Base-by-base conservation (phyloP, 2,113 vertebrate species). In the Sprattus sprattus region DNA sequence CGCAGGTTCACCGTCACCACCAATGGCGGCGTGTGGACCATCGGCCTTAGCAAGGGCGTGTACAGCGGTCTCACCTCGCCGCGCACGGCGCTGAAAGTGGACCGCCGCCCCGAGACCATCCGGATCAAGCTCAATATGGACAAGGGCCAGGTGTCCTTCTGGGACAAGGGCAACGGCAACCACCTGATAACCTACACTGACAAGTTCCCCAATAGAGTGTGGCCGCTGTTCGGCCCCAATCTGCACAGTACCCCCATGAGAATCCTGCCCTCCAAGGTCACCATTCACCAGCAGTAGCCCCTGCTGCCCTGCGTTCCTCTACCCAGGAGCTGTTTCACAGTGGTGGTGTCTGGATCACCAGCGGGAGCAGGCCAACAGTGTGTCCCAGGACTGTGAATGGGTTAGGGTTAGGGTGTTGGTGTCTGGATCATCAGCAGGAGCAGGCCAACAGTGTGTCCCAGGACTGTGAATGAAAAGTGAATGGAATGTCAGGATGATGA, bases 191-290 rank as follows among this genome's bases (percentile, higher is more conserved):
- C 92, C 32, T 93, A 94, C 20, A 93, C 90, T 4, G 92, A 92
- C 82, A 85, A 81, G 13, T 96, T 97, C 89, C 87, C 86, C 11
- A 92, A 92, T 22, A 89, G 0, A 49, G 89, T 96, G 2, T 93
- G 92, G 87, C 95, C 95, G 16, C 92, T 96, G 15, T 96, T 97
- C 75, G 95, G 95, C 46, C 95, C 95, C 0, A 95, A 95, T 9
- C 92, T 95, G 25, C 87, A 94, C 10, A 88, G 49, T 57, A 89
- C 88, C 0, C 90, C 94, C 0, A 93, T 95, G 91, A 45, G 3
- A n/a, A 81, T 95, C 44, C 45, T 83, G 3, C 88, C 92, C 2
- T 91, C 91, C 45, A 95, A 94, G 89, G 87, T 94, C 1, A 89
- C 88, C 49, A 80, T 95, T 6, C 92, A 94, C 85, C 93, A 88